Conservation (phyloP, 2,888 invertebrate species). For the Oligia fasciuncula region DNA sequence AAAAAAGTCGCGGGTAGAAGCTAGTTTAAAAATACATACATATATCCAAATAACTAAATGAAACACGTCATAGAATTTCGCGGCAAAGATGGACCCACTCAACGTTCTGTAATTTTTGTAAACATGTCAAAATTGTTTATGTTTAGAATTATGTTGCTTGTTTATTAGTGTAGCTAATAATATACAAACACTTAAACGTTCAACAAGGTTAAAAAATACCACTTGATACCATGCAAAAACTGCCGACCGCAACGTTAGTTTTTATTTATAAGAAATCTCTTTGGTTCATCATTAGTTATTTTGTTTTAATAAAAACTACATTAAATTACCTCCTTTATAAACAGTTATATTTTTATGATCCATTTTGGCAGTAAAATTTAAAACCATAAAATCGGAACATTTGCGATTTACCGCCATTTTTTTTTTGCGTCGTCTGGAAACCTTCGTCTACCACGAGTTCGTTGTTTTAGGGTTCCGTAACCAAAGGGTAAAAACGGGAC, state of each 20-base stretch:
- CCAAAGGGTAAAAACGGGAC: no score
- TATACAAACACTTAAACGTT: background rate
- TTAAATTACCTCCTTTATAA: background rate
- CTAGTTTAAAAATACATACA: no score
- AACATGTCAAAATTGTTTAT: background rate
- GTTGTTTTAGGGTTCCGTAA: no score
- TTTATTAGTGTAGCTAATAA: background rate
- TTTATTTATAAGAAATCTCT: background rate
- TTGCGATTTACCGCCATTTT: background rate
- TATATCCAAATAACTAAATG: no score
- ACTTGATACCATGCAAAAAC: background rate
- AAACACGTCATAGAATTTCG: no score
- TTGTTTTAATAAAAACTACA: no score
- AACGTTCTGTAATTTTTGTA: background rate
- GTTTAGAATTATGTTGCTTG: background rate
- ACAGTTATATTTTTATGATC: background rate
- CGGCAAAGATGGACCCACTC: no score
- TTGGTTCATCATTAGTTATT: background rate
- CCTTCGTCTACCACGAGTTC: background rate
- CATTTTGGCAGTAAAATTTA: background rate
- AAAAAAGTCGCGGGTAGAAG: no score
- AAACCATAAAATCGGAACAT: background rate
- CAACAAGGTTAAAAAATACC: background rate
- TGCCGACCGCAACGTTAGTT: background rate
- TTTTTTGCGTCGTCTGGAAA: no score